Conservation (phyloP, 2,888 invertebrate species). For the Synanthedon formicaeformis region DNA sequence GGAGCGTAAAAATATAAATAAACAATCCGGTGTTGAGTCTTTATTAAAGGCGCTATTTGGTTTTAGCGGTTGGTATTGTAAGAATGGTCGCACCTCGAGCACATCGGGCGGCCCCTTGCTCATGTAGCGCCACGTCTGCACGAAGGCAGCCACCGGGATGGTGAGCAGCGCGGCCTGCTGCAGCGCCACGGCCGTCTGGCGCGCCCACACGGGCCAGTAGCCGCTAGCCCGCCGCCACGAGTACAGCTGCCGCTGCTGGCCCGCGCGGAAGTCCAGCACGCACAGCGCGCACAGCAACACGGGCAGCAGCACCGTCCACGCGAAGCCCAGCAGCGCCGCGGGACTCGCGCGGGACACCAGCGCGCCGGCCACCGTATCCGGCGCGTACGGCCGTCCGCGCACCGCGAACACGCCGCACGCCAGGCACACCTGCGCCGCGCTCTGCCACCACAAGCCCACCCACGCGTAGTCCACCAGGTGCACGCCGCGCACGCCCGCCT, state of each 20-base stretch:
- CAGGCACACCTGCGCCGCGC: conserved; percentile 80
- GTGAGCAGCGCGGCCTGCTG: conserved; percentile 82
- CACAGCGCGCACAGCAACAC: conserved; percentile 78
- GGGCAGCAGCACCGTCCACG: conserved; percentile 90
- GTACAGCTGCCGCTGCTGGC: conserved; percentile 56
- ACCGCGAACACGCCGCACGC: conserved; percentile 88
- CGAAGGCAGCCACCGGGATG: conserved; percentile 78
- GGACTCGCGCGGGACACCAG: conserved; percentile 42
- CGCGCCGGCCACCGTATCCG: conserved; percentile 73
- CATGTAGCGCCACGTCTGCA: conserved; percentile 79
- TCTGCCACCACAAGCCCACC: conserved; percentile 90
- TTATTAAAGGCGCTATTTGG: too few species aligned
- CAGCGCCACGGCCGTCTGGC: conserved; percentile 78
- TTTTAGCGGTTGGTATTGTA: not conserved
- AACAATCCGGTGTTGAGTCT: too few species aligned
- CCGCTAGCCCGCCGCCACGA: conserved; percentile 51
- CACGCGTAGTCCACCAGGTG: conserved; percentile 88
- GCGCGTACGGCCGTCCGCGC: conserved; percentile 87
- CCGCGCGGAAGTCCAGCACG: conserved; percentile 60
- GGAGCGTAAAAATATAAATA: too few species aligned
- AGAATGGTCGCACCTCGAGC: conserved; percentile 74
- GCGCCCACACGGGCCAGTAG: conserved; percentile 85
- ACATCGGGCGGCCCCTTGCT: conserved; percentile 88
- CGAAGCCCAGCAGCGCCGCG: conserved; percentile 81
- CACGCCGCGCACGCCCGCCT: conserved; percentile 83